Evolutionary conservation across 2,888 invertebrate species (phyloP).

Genomic region (Yponomeuta plumbellus): DNA sequence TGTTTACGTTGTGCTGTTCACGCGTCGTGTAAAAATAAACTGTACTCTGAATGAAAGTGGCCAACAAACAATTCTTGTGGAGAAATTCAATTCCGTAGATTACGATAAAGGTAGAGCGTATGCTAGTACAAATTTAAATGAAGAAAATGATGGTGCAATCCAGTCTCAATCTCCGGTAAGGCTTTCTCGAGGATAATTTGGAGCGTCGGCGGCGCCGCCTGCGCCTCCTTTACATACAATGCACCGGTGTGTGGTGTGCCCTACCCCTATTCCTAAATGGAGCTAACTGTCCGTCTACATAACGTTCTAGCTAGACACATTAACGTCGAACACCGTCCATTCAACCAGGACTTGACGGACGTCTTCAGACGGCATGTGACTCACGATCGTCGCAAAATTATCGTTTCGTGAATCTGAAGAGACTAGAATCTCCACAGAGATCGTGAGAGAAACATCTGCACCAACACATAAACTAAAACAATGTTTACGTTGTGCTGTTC

Average conservation of each 20-base stretch:
- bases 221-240: slow-evolving; percentile 71
- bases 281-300: background rate
- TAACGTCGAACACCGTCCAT: background rate
- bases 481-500: background rate
- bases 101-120: slow-evolving; percentile 4
- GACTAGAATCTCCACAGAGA: slow-evolving; percentile 51
- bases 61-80: background rate
- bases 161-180: slow-evolving; percentile 22
- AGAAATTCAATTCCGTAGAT: slow-evolving; percentile 9
- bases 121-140: slow-evolving; percentile 1
- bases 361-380: slow-evolving; percentile 34
- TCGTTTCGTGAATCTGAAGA: slow-evolving; percentile 64
- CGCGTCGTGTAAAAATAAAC: slow-evolving; percentile 1
- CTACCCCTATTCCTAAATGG: no score
- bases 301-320: background rate
- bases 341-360: slow-evolving; percentile 9
- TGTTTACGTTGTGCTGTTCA: background rate
- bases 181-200: slow-evolving; percentile 50
- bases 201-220: slow-evolving; percentile 57
- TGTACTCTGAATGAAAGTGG: slow-evolving; percentile 3
- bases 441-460: slow-evolving; percentile 24
- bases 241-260: slow-evolving; percentile 39
- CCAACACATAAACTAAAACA: slow-evolving; percentile 9
- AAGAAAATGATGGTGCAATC: slow-evolving; percentile 13
- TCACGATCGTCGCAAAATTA: slow-evolving; percentile 46